Conservation (phyloP, 2,113 vertebrate species). For the Pollimyrus isidori region DNA sequence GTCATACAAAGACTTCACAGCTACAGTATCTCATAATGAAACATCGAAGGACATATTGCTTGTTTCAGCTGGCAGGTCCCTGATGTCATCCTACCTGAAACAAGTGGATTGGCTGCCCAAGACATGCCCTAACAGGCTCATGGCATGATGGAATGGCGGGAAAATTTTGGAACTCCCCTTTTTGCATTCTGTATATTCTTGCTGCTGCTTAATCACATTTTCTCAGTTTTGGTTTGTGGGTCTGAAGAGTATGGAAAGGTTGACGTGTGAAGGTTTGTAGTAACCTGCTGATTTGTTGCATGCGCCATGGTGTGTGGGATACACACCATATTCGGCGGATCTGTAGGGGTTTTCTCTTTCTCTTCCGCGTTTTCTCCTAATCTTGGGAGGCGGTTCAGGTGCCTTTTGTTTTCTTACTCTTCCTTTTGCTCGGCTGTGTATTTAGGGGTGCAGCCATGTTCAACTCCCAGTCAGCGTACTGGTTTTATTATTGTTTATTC, state of each 20-base stretch:
- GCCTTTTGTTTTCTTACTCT: not conserved
- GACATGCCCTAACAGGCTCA: not conserved
- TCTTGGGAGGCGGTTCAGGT: not conserved
- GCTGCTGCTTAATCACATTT: not conserved
- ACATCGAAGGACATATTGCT: not conserved
- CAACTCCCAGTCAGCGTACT: not conserved
- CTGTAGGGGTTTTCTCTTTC: no score
- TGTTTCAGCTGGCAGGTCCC: not conserved
- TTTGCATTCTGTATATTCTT: not conserved
- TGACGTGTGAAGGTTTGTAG: not conserved
- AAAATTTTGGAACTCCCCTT: not conserved
- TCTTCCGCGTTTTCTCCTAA: not conserved
- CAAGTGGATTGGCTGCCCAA: not conserved
- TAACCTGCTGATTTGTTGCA: not conserved
- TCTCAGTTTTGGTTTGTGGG: not conserved
- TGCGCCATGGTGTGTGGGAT: not conserved
- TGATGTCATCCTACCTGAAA: not conserved
- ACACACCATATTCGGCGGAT: no score
- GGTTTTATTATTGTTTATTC: not conserved
- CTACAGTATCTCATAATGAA: not conserved
- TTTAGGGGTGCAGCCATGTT: not conserved
- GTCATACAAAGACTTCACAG: not conserved
- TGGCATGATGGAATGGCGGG: not conserved
- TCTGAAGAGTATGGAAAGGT: not conserved
- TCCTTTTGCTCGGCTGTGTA: not conserved